Base-by-base conservation (phyloP, 2,797 vertebrate species). In the Leucoraja ocellata region DNA sequence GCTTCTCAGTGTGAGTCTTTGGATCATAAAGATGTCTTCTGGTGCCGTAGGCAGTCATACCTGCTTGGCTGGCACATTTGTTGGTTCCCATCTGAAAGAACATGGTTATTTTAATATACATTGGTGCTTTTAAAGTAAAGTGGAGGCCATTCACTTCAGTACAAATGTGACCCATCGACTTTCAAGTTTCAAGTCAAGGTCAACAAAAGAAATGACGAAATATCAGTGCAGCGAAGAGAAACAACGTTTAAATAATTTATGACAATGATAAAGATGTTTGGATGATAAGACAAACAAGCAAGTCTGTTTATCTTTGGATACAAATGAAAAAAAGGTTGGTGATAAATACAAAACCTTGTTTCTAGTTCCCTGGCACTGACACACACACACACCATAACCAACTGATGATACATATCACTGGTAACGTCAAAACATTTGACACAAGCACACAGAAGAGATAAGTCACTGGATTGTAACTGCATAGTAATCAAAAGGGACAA, bases 41-140 rank as follows among this genome's bases (percentile, higher is more conserved):
- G 36, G 98, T 99, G 71, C 98, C 98, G 16, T 99, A 99, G 61
- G 98, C 98, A 2, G 98, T 99, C 98, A 99, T 99, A 71, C 98
- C 98, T 83, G 98, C 98, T 95, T 99, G 98, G 95, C 98, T 99
- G 68, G 98, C 98, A 95, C 98, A 99, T 95, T 99, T 99, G 96
- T 99, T 99, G 93, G 98, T 99, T 94, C 98, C 98, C 98, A 99
- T 99, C 98, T 99, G 95, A 93, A 93, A 94, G 61, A 8, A 84
- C 54, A 58, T 63, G 25, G 14, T 61, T 88, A 65, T 6, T n/a
- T 68, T 1, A 68, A 68, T 68, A n/a, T n/a, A 68, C 16, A 86
- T n/a, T 32, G 25, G 25, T 9, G 21, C 16, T 46, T 46, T 58
- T 32, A 86, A 16, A 0, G 46, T 2, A 63, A 73, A 65, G 21